Base-by-base conservation (phyloP, 1,140 invertebrate species). In the Platyura marginata region DNA sequence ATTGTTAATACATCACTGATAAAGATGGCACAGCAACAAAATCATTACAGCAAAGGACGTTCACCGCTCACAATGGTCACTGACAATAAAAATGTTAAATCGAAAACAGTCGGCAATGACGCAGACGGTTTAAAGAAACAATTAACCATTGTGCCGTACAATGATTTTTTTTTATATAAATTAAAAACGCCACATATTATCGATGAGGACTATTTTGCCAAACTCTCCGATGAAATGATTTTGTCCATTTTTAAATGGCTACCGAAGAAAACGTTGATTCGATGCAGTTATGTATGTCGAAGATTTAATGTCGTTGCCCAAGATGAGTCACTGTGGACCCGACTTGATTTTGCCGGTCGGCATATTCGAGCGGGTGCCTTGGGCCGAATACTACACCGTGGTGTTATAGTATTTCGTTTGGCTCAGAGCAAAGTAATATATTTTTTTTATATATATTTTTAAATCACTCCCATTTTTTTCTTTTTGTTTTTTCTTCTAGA, bases 261-360 rank as follows among this genome's bases (percentile, higher is more conserved):
- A 34, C 79, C 83, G 6, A 88, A 86, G 53, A 70, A 72, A 47
- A 72, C 75, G 11, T 61, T 91, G 37, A 70, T 75, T 34, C 71
- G 74, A 48, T 77, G 78, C 55, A 71, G 77, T 43, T 59, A 70
- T 44, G 79, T 85, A 2, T 80, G 74, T 51, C 69, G 70, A 41
- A 68, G 79, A 64, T 84, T 61, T 49, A 53, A 76, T 55, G 66
- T 76, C 51, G 68, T 90, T 47, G 72, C 76, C 18, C 74, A 75
- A 37, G 86, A 91, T 58, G 84, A 89, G 50, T 77, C 73, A 2
- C 61, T 93, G 3, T 93, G 88, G 88, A 74, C 73, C 32, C 68
- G 85, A 42, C 62, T 91, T 46, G 86, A 91, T 64, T 63, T 90
- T 8, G 77, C 79, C 21, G 67, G 72, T 49, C 79, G 74, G 50